Evolutionary conservation across 2,113 vertebrate genomes (phyloP), one percentile per base, ranked within the genome.

Genomic region (Prochilodus magdalenae): DNA sequence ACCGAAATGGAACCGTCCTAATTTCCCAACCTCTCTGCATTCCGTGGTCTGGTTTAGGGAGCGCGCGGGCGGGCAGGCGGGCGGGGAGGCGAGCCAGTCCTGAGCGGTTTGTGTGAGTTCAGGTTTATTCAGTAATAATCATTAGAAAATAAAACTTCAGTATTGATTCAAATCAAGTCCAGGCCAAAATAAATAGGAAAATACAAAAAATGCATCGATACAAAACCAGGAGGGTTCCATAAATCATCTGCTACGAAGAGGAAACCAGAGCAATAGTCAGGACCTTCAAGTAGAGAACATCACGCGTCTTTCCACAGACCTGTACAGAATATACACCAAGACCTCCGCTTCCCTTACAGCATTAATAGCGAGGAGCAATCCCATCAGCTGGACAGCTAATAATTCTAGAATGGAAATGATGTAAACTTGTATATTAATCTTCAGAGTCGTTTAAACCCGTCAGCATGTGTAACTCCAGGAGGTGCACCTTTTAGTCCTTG

Each of bases 251-350:
- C 93, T 94, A 94, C 91, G 84, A 90, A 92, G 89, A 91, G 75
- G 93, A 91, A 91, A 87, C 15, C 90, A 93, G 93, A 92, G 87
- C 88, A 92, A 91, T 92, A 91, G 91, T 91, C 87, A 90, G 89
- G 87, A 92, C 89, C 92, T 94, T 94, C 92, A 94, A 93, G 93
- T 93, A 93, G 86, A 93, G 91, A 92, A 94, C 89, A 91, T 84
- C 89, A 90, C 89, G 88, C 88, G 86, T 91, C 88, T 92, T 90
- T 91, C 86, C 86, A 86, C 90, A 92, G 73, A 36, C 93, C 90
- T 93, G 78, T 93, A 94, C 92, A 94, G 89, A 92, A 90, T 91
- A 92, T 94, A 94, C 92, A 93, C 87, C 85, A 73, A 57, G 63
- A 90, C 89, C 86, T 87, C 92, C 86, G 91, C 89, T 91, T 92